phyloP scores from a whole-genome alignment of 53 echinoderm and acorn worm genomes.

The Crossaster papposus region DNA sequence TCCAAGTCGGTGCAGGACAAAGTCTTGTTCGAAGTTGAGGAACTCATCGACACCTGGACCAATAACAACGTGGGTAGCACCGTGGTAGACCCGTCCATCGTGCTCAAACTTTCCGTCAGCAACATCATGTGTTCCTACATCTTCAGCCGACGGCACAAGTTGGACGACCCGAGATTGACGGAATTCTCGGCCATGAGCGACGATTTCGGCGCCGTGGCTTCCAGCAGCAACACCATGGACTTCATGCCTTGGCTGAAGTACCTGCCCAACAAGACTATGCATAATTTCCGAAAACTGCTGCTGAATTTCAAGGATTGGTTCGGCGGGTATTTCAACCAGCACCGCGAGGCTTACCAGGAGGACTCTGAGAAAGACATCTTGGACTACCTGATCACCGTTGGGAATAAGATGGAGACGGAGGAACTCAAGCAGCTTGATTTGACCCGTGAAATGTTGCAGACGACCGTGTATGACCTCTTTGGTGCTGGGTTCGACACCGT shows the following conservation, averaged over 20 bases:
- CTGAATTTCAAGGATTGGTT: constrained; percentile 83
- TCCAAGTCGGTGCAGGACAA: constrained; percentile 71
- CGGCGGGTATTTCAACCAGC: constrained; percentile 74
- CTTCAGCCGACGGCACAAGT: constrained; percentile 77
- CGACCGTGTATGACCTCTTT: constrained; percentile 77
- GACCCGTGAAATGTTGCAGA: constrained; percentile 72
- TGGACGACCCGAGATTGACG: constrained; percentile 74
- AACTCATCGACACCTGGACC: constrained; percentile 77
- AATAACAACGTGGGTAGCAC: constrained; percentile 61
- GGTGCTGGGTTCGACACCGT: constrained; percentile 91
- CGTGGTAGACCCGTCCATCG: constrained; percentile 71
- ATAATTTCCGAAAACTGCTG: constrained; percentile 70
- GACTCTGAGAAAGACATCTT: constrained; percentile 84
- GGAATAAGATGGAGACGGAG: constrained; percentile 66
- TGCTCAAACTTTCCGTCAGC: constrained; percentile 87
- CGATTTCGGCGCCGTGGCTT: constrained; percentile 75
- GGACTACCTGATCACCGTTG: constrained; percentile 78
- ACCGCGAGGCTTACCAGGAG: constrained; percentile 68
- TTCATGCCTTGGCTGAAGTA: constrained; percentile 92
- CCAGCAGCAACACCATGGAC: constrained; percentile 82
- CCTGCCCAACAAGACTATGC: constrained; percentile 71
- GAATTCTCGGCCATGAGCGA: constrained; percentile 82
- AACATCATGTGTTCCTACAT: constrained; percentile 92
- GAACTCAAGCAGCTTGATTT: constrained; percentile 75
- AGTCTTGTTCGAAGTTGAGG: constrained; percentile 73